Percentiles rank a stretch among this genome's conserved stretches.
Evolutionary conservation across 2,113 vertebrate genomes (phyloP).

Genomic region (Archocentrus centrarchus): DNA sequence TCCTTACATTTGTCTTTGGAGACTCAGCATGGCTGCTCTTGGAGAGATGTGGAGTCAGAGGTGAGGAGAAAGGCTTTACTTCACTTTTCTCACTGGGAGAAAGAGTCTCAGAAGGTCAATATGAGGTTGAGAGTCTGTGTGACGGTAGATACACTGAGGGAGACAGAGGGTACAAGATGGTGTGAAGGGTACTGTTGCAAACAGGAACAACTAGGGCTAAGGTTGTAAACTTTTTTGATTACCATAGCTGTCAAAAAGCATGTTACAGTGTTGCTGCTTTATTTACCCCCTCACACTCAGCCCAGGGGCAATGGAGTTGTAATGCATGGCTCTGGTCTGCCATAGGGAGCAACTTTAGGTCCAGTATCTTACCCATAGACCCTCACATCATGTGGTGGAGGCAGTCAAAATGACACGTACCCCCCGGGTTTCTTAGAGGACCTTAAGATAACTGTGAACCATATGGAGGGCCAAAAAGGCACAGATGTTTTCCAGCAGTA

Average conservation of each 20-base stretch:
- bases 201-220: background rate
- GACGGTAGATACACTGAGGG: background rate
- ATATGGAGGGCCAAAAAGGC: too few relatives aligned
- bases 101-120: background rate
- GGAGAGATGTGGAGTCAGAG: conserved; percentile 25
- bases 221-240: background rate
- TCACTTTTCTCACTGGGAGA: conserved; percentile 1
- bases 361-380: background rate
- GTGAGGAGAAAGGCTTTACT: conserved; percentile 33
- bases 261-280: background rate
- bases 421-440: background rate
- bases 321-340: background rate
- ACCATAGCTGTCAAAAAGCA: background rate
- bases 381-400: background rate
- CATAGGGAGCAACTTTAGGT: background rate
- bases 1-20: conserved; percentile 14
- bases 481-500: background rate
- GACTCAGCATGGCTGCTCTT: background rate
- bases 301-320: background rate
- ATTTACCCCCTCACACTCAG: fast-evolving
- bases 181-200: background rate
- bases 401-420: fast-evolving
- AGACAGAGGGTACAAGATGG: background rate
- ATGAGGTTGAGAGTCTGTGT: background rate
- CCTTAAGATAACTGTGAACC: too few relatives aligned